Percentiles rank a stretch among this genome's conserved stretches.
Conservation (phyloP, 2,113 vertebrate genomes). For the Pseudopodoces humilis region DNA sequence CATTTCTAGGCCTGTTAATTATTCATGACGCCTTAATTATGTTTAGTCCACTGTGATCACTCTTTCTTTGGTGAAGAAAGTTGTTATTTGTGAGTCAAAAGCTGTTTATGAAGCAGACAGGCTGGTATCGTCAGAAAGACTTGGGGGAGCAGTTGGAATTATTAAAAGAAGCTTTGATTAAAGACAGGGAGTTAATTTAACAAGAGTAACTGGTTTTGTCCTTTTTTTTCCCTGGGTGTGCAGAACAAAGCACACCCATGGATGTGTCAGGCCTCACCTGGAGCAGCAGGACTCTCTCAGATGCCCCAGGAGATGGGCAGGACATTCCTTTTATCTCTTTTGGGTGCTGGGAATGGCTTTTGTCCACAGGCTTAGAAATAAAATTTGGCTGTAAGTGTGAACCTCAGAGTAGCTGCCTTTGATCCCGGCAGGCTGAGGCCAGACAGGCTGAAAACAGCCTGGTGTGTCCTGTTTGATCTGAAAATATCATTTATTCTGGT, state of each 20-base stretch:
- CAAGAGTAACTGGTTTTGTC: slow-evolving; percentile 1
- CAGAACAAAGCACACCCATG: neutral
- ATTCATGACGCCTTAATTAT: neutral
- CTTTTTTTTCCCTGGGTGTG: neutral
- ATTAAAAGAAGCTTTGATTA: slow-evolving; percentile 46
- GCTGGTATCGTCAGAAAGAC: neutral
- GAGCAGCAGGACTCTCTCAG: neutral
- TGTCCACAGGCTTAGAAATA: neutral
- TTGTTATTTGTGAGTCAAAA: slow-evolving; percentile 43
- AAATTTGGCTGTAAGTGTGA: neutral
- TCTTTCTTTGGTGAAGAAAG: neutral
- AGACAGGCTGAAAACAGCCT: neutral
- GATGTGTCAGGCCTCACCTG: neutral
- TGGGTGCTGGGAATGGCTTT: neutral
- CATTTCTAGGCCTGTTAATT: neutral
- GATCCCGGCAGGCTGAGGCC: neutral
- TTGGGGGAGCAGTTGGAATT: neutral
- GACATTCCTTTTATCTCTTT: neutral
- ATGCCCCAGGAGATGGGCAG: neutral
- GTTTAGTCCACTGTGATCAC: neutral
- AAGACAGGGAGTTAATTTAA: slow-evolving; percentile 18
- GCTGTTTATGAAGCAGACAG: slow-evolving; percentile 35
- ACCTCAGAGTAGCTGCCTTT: neutral
- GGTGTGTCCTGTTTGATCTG: neutral
- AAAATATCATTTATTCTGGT: neutral